These are phyloP conservation scores for Epinephelus fuscoguttatus DNA, from an alignment of 2,113 vertebrate genomes.

Conservation along the genomic window DNA sequence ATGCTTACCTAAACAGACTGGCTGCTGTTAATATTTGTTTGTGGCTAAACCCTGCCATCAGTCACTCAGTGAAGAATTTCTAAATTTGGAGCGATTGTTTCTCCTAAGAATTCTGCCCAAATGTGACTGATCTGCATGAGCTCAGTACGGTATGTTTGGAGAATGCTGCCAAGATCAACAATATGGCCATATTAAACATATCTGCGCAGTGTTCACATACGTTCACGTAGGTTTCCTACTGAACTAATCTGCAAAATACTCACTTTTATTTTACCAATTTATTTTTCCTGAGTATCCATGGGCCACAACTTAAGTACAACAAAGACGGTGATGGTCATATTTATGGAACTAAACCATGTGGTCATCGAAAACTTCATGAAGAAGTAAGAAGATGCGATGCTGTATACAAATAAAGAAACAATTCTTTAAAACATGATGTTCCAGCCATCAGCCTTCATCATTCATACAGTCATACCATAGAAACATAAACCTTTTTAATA, in stretches of 20 bases:
- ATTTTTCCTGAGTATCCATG: background rate
- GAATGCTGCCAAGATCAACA: background rate
- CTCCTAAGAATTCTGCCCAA: background rate
- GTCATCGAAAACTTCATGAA: background rate
- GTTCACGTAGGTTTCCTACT: background rate
- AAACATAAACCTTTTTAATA: too few relatives aligned
- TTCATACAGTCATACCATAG: background rate
- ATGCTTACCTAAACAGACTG: constrained; percentile 25
- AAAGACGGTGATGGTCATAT: background rate
- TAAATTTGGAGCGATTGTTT: constrained; percentile 15
- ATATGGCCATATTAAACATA: background rate
- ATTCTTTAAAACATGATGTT: background rate
- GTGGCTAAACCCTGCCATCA: constrained; percentile 18
- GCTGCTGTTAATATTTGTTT: constrained; percentile 24
- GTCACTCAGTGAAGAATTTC: background rate
- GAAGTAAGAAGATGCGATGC: background rate
- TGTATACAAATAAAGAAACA: background rate
- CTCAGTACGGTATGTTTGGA: background rate
- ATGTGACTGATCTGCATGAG: constrained; percentile 3
- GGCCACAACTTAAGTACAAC: background rate
- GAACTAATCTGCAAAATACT: background rate
- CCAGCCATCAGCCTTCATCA: background rate
- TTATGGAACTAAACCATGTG: background rate
- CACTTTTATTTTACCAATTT: background rate
- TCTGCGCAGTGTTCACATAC: background rate